Percentiles rank a stretch among this genome's conserved stretches.
Evolutionary conservation across 2,113 vertebrate genomes (phyloP).

Genomic region (Entomyzon cyanotis): DNA sequence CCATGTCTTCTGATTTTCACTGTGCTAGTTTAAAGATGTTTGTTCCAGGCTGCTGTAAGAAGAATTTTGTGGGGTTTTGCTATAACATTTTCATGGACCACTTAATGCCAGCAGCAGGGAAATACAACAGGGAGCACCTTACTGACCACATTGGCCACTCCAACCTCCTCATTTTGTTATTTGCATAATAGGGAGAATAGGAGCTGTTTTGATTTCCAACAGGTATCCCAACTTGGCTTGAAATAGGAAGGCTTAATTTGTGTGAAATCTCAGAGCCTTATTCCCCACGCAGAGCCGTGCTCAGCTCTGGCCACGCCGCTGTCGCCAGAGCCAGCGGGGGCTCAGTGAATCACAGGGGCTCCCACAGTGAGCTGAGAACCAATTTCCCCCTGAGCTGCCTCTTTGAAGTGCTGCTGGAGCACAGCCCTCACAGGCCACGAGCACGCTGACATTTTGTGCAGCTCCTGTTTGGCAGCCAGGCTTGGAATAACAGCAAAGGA

Average conservation of each 20-base stretch:
- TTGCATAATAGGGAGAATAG: not conserved
- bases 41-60: not conserved
- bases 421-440: not conserved
- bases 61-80: not conserved
- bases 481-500: conserved; percentile 47
- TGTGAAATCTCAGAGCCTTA: not conserved
- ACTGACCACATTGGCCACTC: not conserved
- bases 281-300: not conserved
- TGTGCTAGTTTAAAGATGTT: not conserved
- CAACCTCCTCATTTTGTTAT: not conserved
- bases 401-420: conserved; percentile 21
- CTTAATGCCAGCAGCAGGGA: not conserved
- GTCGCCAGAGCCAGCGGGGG: not conserved
- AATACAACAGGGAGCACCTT: fast-evolving
- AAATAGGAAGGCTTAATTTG: not conserved
- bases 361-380: not conserved
- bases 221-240: not conserved
- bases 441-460: conserved; percentile 19
- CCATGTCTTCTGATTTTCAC: not conserved
- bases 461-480: not conserved
- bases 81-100: not conserved
- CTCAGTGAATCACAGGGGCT: not conserved
- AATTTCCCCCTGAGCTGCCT: not conserved
- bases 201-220: not conserved
- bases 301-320: not conserved